A percentile compares a stretch with the other conserved stretches of the same genome.
These are phyloP conservation scores for Dasysyrphus tricinctus DNA, from an alignment of 2,888 invertebrate genomes.

Conservation along the genomic window DNA sequence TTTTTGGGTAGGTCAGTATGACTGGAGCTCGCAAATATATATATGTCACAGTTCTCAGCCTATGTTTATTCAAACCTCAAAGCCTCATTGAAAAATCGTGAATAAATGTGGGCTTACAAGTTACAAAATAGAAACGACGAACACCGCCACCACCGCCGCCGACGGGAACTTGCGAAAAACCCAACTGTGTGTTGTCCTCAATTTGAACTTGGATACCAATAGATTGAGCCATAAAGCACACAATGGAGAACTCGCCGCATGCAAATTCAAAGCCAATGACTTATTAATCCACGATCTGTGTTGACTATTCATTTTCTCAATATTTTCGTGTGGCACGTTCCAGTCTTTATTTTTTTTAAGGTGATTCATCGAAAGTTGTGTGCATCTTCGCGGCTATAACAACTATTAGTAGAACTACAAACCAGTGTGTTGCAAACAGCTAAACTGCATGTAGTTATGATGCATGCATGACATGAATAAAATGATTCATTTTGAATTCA, in stretches of 20 bases:
- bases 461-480: constrained; percentile 31
- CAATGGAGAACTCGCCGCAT: constrained; percentile 5
- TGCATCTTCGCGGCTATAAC: constrained; percentile 4
- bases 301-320: constrained; percentile 9
- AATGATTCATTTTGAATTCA: constrained; percentile 48
- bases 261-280: constrained; percentile 36
- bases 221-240: constrained; percentile 32
- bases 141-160: neutral
- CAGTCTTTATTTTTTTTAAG: constrained; percentile 1
- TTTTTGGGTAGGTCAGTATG: constrained; percentile 72
- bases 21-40: constrained; percentile 55
- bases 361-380: constrained; percentile 51
- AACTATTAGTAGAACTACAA: neutral
- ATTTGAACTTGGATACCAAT: constrained; percentile 53
- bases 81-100: neutral
- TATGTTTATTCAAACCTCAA: constrained; percentile 9
- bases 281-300: constrained; percentile 22
- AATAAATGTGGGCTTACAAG: constrained; percentile 44
- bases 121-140: neutral
- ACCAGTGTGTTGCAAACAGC: neutral
- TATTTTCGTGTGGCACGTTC: constrained; percentile 23
- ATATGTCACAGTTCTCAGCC: constrained; percentile 42
- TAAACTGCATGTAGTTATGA: constrained; percentile 12
- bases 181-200: constrained; percentile 52
- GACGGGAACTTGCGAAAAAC: constrained; percentile 29